Evolutionary conservation across 53 echinoderm and acorn worm species (phyloP), one percentile per base, ranked within the genome.

Genomic region (Crossaster papposus): DNA sequence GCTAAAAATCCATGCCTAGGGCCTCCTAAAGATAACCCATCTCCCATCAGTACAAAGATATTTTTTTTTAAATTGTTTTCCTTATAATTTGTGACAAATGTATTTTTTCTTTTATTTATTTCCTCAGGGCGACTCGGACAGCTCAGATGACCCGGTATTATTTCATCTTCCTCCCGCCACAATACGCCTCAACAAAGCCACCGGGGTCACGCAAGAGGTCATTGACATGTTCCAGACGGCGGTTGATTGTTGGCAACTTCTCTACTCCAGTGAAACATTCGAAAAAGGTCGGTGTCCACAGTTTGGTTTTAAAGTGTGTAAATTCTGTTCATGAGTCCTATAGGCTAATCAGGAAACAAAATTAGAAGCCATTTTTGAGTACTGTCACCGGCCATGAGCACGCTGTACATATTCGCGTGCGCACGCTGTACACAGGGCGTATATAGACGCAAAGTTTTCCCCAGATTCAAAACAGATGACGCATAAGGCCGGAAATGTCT

Each of bases 241-340:
- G 18, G 93, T 96, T 37, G 90, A 99, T 79, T 96, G 95, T 80
- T 99, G 96, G 99, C 96, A 96, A 54, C 90, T 96, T 77, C 89
- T 99, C 76, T 89, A 90, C 78, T 88, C 92, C 80, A 92, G 92
- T 79, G 96, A 94, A 18, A 89, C 87, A 35, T 98, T 92, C 75
- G 84, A 94, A 64, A 95, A 95, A 92, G 99, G 99, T 99, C 64
- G 29, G 78, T 35, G 35, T 2, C 10, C 20, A 76, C 3, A 36
- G 2, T 36, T 10, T 37, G 2, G 2, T 33, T 37, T 44, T 44
- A 44, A 0, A 44, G 9, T 44, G 44, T 44, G 44, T 44, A 5
- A 23, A 3, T 76, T 22, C 35, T 20, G 37, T 18, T 23, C 7
- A 76, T 36, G 35, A 81, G 11, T 53, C 0, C 17, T 54, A 44